Evolutionary conservation across 2,888 invertebrate genomes (phyloP), one percentile per base, ranked within the genome.

Genomic region (Electrophaes corylata): DNA sequence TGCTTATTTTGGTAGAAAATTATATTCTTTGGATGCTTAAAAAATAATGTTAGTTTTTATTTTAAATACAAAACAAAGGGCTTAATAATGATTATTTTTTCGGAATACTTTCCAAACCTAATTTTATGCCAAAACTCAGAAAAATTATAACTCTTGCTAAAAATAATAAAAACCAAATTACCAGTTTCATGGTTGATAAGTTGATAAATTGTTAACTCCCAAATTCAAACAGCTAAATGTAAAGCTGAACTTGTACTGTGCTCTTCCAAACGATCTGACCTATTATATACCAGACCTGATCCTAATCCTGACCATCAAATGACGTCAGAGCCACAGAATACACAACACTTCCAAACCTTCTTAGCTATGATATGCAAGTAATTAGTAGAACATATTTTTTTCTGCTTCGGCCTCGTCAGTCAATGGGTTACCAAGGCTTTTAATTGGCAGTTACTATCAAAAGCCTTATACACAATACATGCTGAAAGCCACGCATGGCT

Each of bases 111-210:
- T n/a, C n/a, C n/a, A n/a, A n/a, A n/a, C n/a, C n/a, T n/a, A n/a
- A n/a, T n/a, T n/a, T n/a, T n/a, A n/a, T n/a, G n/a, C n/a, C n/a
- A n/a, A 23, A 46, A 40, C 16, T 18, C 3, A 20, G 14, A 14
- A 44, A 60, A 58, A n/a, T n/a, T n/a, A n/a, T n/a, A n/a, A n/a
- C n/a, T n/a, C n/a, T n/a, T n/a, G n/a, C n/a, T n/a, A n/a, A 64
- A 54, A 61, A 66, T 50, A 35, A 8, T 52, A 29, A 62, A 59
- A 41, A 55, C 58, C 8, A 5, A 31, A 64, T 88, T 89, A 91
- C 91, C 89, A 90, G 83, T 84, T 89, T 89, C 91, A 91, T 91
- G 70, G 81, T 86, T 69, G 60, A 55, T 64, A 62, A 60, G 45
- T 45, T 69, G 60, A 55, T 64, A 62, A 60, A 31, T 45, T 60